Base-by-base conservation (phyloP, 2,888 invertebrate species). In the Hymenopus coronatus region DNA sequence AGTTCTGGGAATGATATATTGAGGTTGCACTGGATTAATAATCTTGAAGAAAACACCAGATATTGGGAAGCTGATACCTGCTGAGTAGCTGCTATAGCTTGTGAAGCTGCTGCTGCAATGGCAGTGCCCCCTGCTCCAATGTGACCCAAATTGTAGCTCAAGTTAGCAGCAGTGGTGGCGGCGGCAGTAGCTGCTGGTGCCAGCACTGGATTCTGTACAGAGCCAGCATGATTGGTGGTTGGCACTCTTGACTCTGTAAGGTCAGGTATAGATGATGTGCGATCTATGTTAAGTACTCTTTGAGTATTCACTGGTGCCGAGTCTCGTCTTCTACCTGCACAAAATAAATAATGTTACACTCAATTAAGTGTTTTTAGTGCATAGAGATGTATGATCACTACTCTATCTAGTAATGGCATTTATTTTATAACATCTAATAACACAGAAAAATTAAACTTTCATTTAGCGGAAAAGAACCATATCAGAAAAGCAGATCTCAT, bases 11-110 rank as follows among this genome's bases (percentile, higher is more conserved):
- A 82, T 28, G 28, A 83, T 25, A 83, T 1, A 28, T 27, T 15
- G 28, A 30, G 14, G 82, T 85, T 88, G 27, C 25, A 28, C 40
- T 40, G 40, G 9, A 6, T 40, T 12, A 40, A 40, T 40, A 12
- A 12, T 12, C 1, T 40, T 12, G 40, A 40, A 40, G 40, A 2
- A 40, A 40, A 40, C 12, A 12, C 40, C 12, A 12, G 33, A 9
- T 28, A 82, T 40, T n/a, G 30, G 27, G 9, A 84, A 8, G 33
- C 8, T 33, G 33, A 33, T 7, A 33, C 96, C 94, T 97, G 97
- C 92, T 99, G 98, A 3, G 99, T 99, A 1, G 98, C 98, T 8
- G 98, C 98, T 90, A 99, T 98, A 0, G 99, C 99, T 93, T 99
- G 98, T 30, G 98, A 98, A 0, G 98, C 99, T 0, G 99, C 98